Evolutionary conservation across 2,797 vertebrate species (phyloP), one percentile per base, ranked within the genome.

Genomic region (Rousettus madagascariensis): DNA sequence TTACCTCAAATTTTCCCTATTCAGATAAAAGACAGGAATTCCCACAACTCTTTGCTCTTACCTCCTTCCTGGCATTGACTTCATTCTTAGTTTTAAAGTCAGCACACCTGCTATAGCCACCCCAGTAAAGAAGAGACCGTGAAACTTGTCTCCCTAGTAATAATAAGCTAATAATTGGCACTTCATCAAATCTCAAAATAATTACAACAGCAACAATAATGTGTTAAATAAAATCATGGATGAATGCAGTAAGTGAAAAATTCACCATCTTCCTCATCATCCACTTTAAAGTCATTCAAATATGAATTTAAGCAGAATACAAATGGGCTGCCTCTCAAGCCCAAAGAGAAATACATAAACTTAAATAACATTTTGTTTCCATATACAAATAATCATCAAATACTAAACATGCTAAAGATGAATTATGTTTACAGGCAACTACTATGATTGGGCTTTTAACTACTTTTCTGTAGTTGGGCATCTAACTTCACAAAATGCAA

Each of bases 221-320:
- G 77, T 86, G 51, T 61, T 86, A 92, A 46, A 90, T 77, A 77
- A 94, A 95, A 90, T 75, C 53, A 49, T 17, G 20, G n/a, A 36
- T 78, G 53, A 77, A 51, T 41, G 57, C 33, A 96, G 12, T 43
- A 89, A 71, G 30, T 90, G 68, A 90, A 87, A 80, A 66, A 63
- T 41, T 66, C 36, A 71, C 46, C 61, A 53, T 61, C 36, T 72
- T 30, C 55, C 41, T 26, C 66, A 86, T 72, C 51, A 57, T 38
- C 77, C 36, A 88, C 46, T 80, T 93, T 75, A 87, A 95, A 68
- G 30, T 96, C 24, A 36, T 41, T 94, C 69, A 93, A 91, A 90
- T 51, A 96, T 33, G 5, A 83, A 93, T 72, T 51, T 72, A 94
- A 91, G 71, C n/a, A 96, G 55, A 96, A 59, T 65, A 79, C 36